Percentiles rank a stretch among this genome's conserved stretches.
Evolutionary conservation across 2,888 invertebrate species (phyloP).

Genomic region (Lutraria lutraria): DNA sequence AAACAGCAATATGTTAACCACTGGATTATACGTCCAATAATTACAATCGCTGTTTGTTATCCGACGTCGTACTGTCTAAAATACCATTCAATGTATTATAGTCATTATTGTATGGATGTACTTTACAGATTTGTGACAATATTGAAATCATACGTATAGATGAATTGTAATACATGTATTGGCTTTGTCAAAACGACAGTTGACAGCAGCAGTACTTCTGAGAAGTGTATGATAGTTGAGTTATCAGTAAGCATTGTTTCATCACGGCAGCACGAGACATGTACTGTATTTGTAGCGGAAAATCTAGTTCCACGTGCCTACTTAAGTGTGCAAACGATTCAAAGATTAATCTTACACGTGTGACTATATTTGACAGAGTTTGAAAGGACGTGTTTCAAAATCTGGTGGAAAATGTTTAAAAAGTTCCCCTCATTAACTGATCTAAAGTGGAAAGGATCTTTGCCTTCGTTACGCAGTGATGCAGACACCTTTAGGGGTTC

Average conservation of each 20-base stretch:
- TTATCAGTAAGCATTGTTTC: neutral
- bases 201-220: neutral
- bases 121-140: neutral
- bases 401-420: neutral
- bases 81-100: too few species aligned
- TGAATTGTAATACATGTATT: too few species aligned
- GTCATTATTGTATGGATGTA: neutral
- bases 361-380: neutral
- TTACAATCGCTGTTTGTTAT: neutral
- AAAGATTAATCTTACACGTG: neutral
- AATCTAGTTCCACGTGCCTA: neutral
- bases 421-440: slow-evolving; percentile 13
- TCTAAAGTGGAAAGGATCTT: neutral
- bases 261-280: neutral
- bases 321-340: neutral
- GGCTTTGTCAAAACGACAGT: neutral
- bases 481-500: slow-evolving; percentile 43
- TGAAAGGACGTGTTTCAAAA: neutral
- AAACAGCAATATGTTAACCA: neutral
- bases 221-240: neutral
- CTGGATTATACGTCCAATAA: neutral
- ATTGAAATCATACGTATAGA: neutral
- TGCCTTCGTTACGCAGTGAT: slow-evolving; percentile 49
- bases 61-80: neutral
- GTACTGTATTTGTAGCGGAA: neutral